These are phyloP conservation scores for Zosterops pallidus DNA, from an alignment of 2,113 vertebrate species.

Conservation along the genomic window DNA sequence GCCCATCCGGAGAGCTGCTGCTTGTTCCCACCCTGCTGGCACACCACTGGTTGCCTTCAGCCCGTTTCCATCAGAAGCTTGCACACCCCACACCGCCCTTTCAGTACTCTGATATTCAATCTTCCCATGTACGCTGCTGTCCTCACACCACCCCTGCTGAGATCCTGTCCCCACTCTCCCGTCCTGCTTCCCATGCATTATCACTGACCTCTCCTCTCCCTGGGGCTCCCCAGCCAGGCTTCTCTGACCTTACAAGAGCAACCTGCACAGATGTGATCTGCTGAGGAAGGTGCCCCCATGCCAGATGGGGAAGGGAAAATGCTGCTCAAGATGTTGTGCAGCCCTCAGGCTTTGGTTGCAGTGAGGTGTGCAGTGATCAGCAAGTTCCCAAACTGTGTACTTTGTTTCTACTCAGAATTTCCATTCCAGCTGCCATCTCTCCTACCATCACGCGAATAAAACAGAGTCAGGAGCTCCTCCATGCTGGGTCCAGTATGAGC, in stretches of 20 bases:
- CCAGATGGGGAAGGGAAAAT: not conserved
- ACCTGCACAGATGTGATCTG: not conserved
- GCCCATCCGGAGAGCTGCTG: not conserved
- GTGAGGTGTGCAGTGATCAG: not conserved
- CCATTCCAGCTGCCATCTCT: not conserved
- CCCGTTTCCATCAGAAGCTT: not conserved
- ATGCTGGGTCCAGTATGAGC: not conserved
- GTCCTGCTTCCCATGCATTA: not conserved
- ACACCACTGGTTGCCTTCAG: not conserved
- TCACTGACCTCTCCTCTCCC: not conserved
- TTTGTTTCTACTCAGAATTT: not conserved
- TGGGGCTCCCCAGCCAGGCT: not conserved
- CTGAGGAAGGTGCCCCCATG: rapidly evolving
- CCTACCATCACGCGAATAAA: not conserved
- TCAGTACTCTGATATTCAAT: not conserved
- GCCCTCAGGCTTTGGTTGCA: not conserved
- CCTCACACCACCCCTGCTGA: not conserved
- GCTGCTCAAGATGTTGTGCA: not conserved
- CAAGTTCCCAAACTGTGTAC: not conserved
- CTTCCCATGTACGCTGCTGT: not conserved
- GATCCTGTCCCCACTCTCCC: not conserved
- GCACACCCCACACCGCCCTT: not conserved
- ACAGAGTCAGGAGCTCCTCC: not conserved
- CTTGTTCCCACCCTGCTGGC: not conserved
- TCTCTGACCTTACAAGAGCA: not conserved